These are phyloP conservation scores for Borostomias antarcticus DNA, from an alignment of 2,797 vertebrate genomes.

Conservation along the genomic window DNA sequence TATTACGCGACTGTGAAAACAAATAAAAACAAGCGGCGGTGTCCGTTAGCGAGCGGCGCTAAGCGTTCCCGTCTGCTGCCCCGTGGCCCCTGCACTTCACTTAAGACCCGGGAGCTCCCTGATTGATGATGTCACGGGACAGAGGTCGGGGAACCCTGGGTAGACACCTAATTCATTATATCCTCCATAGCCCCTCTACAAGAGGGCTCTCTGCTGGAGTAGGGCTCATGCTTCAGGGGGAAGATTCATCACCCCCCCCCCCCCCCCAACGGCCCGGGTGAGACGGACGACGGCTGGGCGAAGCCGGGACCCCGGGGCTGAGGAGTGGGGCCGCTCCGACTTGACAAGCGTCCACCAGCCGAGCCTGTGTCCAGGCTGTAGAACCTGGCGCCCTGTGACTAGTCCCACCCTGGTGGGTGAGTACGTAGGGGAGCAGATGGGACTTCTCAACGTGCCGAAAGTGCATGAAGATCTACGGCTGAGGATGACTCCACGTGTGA, in stretches of 20 bases:
- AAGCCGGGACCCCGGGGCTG: neutral
- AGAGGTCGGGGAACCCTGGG: constrained; percentile 88
- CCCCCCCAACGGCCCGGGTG: constrained; percentile 11
- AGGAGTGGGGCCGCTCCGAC: neutral
- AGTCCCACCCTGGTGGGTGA: no score
- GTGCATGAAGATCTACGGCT: no score
- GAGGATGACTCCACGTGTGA: neutral
- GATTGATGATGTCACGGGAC: constrained; percentile 94
- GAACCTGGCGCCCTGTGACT: no score
- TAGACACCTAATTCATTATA: constrained; percentile 98
- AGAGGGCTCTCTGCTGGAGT: constrained; percentile 85
- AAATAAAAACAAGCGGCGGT: constrained; percentile 72
- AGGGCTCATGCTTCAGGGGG: constrained; percentile 82
- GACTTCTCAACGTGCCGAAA: neutral
- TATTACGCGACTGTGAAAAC: constrained; percentile 73
- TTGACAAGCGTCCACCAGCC: neutral
- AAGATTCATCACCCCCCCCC: constrained; percentile 81
- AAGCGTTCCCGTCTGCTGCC: constrained; percentile 77
- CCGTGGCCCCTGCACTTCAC: constrained; percentile 76
- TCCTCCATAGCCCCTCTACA: constrained; percentile 87
- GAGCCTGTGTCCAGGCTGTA: no score
- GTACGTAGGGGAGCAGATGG: neutral
- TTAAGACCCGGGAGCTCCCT: constrained; percentile 83
- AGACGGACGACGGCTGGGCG: constrained; percentile 35
- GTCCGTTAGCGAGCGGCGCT: constrained; percentile 23